Percentiles rank a stretch among this genome's conserved stretches.
Conservation (phyloP, 2,113 vertebrate species). For the Drymodes brunneopygia region DNA sequence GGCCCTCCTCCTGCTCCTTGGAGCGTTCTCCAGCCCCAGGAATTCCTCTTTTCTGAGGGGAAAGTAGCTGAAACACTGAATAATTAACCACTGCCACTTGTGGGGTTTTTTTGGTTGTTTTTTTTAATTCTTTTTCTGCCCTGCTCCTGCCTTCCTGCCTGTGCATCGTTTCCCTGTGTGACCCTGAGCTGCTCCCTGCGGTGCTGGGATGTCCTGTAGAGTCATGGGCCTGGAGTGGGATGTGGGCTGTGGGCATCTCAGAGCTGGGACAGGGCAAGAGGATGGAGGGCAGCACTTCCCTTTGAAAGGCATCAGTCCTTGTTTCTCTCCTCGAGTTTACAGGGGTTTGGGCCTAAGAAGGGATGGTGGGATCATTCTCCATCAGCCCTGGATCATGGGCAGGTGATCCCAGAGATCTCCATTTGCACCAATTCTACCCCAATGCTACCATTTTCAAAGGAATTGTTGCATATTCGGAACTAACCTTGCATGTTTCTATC, state of each 20-base stretch:
- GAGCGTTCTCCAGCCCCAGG: background rate
- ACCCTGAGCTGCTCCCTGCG: background rate
- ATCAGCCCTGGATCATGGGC: background rate
- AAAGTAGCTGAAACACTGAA: background rate
- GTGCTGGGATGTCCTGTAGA: background rate
- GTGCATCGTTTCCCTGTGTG: fast-evolving
- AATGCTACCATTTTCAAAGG: background rate
- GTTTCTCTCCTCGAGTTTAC: background rate
- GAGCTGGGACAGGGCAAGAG: too few relatives aligned
- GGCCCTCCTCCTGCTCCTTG: background rate
- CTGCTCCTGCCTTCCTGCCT: background rate
- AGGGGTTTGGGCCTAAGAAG: background rate
- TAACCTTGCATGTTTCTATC: background rate
- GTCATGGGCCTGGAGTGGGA: background rate
- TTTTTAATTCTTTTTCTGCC: background rate
- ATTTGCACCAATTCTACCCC: background rate
- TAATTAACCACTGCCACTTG: background rate
- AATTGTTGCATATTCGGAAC: background rate
- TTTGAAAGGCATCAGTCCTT: background rate
- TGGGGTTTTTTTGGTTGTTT: background rate
- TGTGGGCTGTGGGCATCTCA: too few relatives aligned
- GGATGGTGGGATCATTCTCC: background rate
- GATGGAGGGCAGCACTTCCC: too few relatives aligned
- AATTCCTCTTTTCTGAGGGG: background rate
- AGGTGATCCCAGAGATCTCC: background rate